Evolutionary conservation across 2,797 vertebrate genomes (phyloP), one percentile per base, ranked within the genome.

Genomic region (Erithacus rubecula): DNA sequence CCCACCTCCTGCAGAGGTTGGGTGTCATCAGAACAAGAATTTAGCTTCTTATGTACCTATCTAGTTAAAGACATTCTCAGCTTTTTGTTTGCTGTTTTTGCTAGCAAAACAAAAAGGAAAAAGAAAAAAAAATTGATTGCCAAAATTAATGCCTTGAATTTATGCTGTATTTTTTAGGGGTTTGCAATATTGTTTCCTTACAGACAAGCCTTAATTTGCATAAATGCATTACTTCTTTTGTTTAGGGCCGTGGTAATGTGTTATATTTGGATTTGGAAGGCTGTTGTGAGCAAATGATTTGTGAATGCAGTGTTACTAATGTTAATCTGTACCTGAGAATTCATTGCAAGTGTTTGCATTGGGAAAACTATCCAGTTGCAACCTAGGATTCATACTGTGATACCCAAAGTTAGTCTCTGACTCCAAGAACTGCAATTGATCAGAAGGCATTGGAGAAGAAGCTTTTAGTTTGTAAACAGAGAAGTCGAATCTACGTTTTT

Each of bases 221-320:
- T 18, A 64, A 65, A 58, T 55, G 32, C 41, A 19, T 34, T 63
- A 4, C 20, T 52, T 9, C 5, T 68, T 77, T 63, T 78, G 32
- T 63, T 76, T 51, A 47, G 16, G 39, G 32, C 37, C 55, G 1
- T 46, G 72, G 26, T 55, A 30, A 36, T 30, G 4, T 4, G 30
- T 44, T 67, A 3, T 0, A 4, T n/a, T n/a, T n/a, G n/a, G 2
- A 1, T 83, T 81, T 75, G 30, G 46, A 53, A 68, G 20, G 34
- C 32, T 78, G 0, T 78, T 52, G 34, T 15, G n/a, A 63, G 43
- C 0, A 0, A 52, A 12, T 3, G 1, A 27, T 64, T 49, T 39
- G n/a, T 71, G 55, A 84, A 22, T 62, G 46, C 43, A 17, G 21
- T 8, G 59, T 74, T 82, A 32, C 4, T 75, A 9, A 65, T 63